A percentile compares a stretch with the other conserved stretches of the same genome.
phyloP scores from a whole-genome alignment of 2,113 vertebrate genomes.

The Thalassarche chlororhynchos region DNA sequence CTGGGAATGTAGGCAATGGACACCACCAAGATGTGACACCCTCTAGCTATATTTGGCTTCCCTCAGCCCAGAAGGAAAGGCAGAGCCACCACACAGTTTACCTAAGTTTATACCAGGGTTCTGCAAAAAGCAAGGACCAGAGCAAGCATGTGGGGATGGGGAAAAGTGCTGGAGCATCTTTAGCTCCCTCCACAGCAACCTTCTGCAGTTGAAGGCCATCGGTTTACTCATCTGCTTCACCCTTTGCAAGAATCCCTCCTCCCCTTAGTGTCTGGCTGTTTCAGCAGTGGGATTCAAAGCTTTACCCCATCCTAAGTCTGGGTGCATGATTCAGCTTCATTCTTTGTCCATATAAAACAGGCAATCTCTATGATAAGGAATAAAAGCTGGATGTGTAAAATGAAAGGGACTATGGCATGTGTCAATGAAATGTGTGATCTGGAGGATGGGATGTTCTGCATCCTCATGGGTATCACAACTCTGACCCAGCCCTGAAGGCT shows the following conservation, averaged over 20 bases:
- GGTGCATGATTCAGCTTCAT: background rate
- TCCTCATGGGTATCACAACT: background rate
- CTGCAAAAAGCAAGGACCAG: background rate
- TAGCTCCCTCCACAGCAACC: background rate
- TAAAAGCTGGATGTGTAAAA: background rate
- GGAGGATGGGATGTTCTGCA: background rate
- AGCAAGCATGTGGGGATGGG: background rate
- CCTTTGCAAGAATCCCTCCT: background rate
- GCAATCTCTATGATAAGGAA: background rate
- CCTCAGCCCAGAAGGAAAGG: background rate
- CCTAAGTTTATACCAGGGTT: background rate
- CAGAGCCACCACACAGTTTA: background rate
- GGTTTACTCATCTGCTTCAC: background rate
- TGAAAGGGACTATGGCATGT: background rate
- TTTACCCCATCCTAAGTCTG: background rate
- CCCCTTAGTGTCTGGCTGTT: background rate
- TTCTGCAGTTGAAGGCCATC: background rate
- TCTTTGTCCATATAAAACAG: background rate
- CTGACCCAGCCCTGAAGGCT: background rate
- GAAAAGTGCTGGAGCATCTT: background rate
- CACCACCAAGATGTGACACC: background rate
- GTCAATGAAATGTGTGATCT: background rate
- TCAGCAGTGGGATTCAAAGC: background rate
- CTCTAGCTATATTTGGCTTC: background rate
- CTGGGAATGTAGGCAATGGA: background rate